These are phyloP conservation scores for Carposina sasakii DNA, from an alignment of 1,140 invertebrate species.

Conservation along the genomic window DNA sequence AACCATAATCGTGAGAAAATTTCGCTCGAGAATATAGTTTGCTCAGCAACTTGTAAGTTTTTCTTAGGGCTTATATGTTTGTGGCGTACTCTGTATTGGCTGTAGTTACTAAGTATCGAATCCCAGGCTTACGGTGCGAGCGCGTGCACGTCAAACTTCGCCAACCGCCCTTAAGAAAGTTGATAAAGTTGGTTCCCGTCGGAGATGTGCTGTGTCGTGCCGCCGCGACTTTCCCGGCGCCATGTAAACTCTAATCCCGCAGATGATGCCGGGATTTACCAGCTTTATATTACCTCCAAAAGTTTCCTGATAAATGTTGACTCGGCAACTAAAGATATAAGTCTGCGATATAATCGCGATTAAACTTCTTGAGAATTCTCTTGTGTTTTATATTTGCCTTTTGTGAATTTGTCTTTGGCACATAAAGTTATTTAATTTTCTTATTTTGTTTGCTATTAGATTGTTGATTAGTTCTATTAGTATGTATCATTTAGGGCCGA, in stretches of 20 bases:
- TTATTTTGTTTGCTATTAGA: too few relatives aligned
- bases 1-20: too few relatives aligned
- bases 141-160: slow-evolving; percentile 65
- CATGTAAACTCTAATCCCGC: slow-evolving; percentile 66
- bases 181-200: slow-evolving; percentile 59
- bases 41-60: too few relatives aligned
- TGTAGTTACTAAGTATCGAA: slow-evolving; percentile 55
- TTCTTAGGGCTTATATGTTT: slow-evolving; percentile 8
- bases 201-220: slow-evolving; percentile 55
- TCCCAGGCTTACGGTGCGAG: slow-evolving; percentile 57
- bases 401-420: too few relatives aligned
- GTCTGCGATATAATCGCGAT: too few relatives aligned
- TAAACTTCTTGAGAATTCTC: too few relatives aligned
- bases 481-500: too few relatives aligned
- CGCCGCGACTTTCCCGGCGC: slow-evolving; percentile 45
- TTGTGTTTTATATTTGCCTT: too few relatives aligned
- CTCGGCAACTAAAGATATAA: slow-evolving; percentile 31
- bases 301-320: slow-evolving; percentile 49
- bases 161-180: slow-evolving; percentile 68
- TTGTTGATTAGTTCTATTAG: too few relatives aligned
- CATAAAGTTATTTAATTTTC: too few relatives aligned
- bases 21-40: too few relatives aligned
- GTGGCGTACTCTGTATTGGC: slow-evolving; percentile 37
- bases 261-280: slow-evolving; percentile 64
- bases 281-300: slow-evolving; percentile 55